Evolutionary conservation across 2,797 vertebrate genomes (phyloP).

Genomic region (Eremophila alpestris): DNA sequence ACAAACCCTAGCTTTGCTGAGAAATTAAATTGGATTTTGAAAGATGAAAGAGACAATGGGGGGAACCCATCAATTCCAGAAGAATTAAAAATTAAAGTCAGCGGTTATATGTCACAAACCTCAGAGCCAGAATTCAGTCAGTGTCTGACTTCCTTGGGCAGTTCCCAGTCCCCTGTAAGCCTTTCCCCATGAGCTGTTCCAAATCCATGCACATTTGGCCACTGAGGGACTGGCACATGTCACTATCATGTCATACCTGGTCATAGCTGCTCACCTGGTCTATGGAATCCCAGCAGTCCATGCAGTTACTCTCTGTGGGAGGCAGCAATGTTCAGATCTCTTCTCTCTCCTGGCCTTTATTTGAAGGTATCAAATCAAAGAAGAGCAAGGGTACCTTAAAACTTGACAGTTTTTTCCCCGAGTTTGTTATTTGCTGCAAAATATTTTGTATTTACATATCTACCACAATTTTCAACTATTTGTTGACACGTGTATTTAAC

Average conservation of each 20-base stretch:
- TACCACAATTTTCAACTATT: not conserved
- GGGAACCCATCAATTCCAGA: no score
- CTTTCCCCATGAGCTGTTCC: not conserved
- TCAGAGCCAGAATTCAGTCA: not conserved
- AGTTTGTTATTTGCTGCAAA: not conserved
- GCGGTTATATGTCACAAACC: fast-evolving
- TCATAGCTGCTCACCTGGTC: not conserved
- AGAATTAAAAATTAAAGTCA: no score
- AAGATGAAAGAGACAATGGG: no score
- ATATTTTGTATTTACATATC: not conserved
- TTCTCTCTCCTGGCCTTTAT: not conserved
- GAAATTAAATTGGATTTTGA: no score
- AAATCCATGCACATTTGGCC: not conserved
- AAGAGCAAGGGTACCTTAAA: not conserved
- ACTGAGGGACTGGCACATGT: not conserved
- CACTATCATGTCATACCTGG: not conserved
- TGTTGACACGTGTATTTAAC: not conserved
- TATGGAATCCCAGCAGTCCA: not conserved
- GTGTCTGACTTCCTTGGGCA: not conserved
- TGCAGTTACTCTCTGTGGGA: not conserved
- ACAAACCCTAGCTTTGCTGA: no score
- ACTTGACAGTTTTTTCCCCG: not conserved
- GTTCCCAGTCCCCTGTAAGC: no score
- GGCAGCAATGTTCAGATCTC: not conserved
- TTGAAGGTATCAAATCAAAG: not conserved